A percentile compares a stretch with the other conserved stretches of the same genome.
These are phyloP conservation scores for Macaca nemestrina DNA, from an alignment of 2,113 vertebrate genomes.

Conservation along the genomic window DNA sequence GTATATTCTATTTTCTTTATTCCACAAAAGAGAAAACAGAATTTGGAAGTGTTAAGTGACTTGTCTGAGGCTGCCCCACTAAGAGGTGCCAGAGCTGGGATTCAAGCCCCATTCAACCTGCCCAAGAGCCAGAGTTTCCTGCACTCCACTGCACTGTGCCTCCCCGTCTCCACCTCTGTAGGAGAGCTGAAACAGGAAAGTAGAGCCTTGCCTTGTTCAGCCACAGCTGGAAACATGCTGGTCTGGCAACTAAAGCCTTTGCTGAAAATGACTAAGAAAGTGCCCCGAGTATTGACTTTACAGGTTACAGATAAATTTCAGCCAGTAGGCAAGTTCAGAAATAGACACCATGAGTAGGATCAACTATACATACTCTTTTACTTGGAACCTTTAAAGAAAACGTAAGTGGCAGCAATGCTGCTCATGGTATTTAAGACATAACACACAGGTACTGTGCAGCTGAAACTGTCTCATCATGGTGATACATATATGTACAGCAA, in stretches of 20 bases:
- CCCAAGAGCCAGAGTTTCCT: background rate
- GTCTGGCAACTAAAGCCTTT: background rate
- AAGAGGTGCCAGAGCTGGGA: background rate
- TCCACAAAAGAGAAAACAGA: background rate
- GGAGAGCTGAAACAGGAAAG: background rate
- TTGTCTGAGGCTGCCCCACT: background rate
- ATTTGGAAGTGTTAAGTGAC: background rate
- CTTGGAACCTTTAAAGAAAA: background rate
- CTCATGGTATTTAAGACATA: background rate
- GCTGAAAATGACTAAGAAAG: background rate
- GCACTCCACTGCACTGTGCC: too few relatives aligned
- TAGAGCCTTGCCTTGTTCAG: background rate
- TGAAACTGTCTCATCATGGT: background rate
- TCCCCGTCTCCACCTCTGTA: background rate
- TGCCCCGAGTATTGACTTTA: background rate
- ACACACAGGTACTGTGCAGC: too few relatives aligned
- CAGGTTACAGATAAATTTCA: background rate
- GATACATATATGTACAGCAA: background rate
- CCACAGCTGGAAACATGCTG: background rate
- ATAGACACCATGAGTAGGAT: background rate
- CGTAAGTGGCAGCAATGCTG: background rate
- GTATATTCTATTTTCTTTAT: background rate
- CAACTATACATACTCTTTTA: background rate
- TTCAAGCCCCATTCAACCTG: too few relatives aligned
- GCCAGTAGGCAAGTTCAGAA: background rate